Conservation (phyloP, 2,797 vertebrate genomes). For the Ambastaia sidthimunki region DNA sequence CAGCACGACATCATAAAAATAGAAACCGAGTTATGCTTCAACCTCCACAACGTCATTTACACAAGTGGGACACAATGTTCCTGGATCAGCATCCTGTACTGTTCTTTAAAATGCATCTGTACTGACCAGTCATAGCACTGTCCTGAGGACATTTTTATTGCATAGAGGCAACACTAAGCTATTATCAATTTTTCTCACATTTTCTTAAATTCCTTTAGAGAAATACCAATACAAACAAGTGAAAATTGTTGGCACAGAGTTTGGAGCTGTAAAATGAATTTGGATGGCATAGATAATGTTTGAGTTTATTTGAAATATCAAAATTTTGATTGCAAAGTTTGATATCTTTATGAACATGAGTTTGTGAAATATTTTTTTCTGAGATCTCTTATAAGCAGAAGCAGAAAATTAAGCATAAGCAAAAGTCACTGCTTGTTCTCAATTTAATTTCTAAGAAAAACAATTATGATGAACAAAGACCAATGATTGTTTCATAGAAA, state of each 20-base stretch:
- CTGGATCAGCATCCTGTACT: conserved; percentile 15
- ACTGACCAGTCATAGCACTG: not conserved
- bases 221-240: not conserved
- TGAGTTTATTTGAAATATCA: too few species aligned
- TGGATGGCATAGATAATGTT: not conserved
- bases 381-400: not conserved
- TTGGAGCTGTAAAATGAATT: not conserved
- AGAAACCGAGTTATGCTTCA: too few species aligned
- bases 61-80: conserved; percentile 27
- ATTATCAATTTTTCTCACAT: not conserved
- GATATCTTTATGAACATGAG: not conserved
- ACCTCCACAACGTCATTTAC: conserved; percentile 10
- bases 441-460: not conserved
- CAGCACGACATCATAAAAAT: too few species aligned
- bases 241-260: not conserved
- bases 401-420: not conserved
- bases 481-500: not conserved
- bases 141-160: not conserved
- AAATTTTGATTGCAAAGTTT: not conserved
- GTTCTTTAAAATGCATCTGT: not conserved
- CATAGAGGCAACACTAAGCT: not conserved
- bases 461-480: not conserved
- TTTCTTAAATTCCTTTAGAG: not conserved
- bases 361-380: not conserved
- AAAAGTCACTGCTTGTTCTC: not conserved